A percentile compares a stretch with the other conserved stretches of the same genome.
Evolutionary conservation across 1,140 invertebrate genomes (phyloP).

Genomic region (Drosophila ogumai): DNA sequence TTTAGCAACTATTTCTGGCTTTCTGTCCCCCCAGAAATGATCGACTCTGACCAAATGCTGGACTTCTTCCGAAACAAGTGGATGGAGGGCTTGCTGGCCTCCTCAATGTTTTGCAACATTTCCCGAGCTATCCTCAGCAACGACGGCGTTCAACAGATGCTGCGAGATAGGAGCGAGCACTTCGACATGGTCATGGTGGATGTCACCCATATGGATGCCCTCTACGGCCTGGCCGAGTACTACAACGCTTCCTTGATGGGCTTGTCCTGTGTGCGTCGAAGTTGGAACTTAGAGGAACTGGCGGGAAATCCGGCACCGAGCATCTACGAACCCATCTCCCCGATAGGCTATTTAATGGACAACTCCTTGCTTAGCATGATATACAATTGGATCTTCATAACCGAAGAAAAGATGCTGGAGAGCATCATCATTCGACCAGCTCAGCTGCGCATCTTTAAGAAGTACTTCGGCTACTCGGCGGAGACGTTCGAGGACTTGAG

Average conservation of each 20-base stretch:
- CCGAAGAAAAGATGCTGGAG: slow-evolving; percentile 46
- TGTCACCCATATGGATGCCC: slow-evolving; percentile 29
- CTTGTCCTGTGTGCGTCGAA: slow-evolving; percentile 27
- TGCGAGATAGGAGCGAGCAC: slow-evolving; percentile 22
- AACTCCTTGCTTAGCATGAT: slow-evolving; percentile 81
- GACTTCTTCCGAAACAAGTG: slow-evolving; percentile 21
- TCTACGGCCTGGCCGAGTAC: slow-evolving; percentile 51
- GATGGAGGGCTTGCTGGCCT: neutral
- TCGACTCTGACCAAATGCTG: neutral
- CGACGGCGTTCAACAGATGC: slow-evolving; percentile 38
- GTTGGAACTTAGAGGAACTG: slow-evolving; percentile 35
- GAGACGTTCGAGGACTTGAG: slow-evolving; percentile 41
- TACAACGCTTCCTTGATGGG: slow-evolving; percentile 59
- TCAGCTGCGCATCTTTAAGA: slow-evolving; percentile 67
- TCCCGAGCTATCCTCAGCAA: slow-evolving; percentile 28
- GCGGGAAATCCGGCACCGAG: slow-evolving; percentile 62
- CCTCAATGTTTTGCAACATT: slow-evolving; percentile 16
- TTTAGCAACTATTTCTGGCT: neutral
- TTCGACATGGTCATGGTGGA: slow-evolving; percentile 66
- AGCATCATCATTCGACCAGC: slow-evolving; percentile 32
- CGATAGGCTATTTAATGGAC: slow-evolving; percentile 54
- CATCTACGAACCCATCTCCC: slow-evolving; percentile 70
- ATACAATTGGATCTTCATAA: slow-evolving; percentile 72
- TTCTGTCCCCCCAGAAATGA: neutral
- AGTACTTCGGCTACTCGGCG: slow-evolving; percentile 55